Conservation (phyloP, 2,113 vertebrate species). For the Vulpes vulpes region DNA sequence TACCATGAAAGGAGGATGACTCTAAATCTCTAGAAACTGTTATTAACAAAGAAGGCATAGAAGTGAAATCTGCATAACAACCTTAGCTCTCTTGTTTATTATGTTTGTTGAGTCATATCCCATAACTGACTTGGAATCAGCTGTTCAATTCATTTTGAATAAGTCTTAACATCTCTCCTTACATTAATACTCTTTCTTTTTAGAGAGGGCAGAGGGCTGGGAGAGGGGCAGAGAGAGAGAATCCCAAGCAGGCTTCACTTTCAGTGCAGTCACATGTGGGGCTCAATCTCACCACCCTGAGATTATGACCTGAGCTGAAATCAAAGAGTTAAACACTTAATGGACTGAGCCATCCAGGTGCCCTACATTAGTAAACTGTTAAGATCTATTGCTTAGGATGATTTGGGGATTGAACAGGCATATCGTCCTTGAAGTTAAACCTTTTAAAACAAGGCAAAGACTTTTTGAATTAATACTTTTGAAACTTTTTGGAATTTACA, state of each 20-base stretch:
- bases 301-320: background rate
- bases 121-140: background rate
- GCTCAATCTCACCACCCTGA: background rate
- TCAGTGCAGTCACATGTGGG: background rate
- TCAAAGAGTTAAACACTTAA: background rate
- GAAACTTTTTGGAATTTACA: background rate
- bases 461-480: slow-evolving; percentile 3
- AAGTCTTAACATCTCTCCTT: background rate
- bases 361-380: background rate
- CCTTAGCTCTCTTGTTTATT: background rate
- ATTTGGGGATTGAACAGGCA: background rate
- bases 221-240: background rate
- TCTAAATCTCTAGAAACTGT: background rate
- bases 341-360: background rate
- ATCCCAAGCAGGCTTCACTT: background rate
- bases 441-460: slow-evolving; percentile 23
- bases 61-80: background rate
- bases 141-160: background rate
- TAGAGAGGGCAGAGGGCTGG: too few species aligned
- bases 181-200: background rate
- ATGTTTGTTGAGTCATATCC: background rate
- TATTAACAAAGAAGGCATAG: background rate
- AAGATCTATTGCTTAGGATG: background rate
- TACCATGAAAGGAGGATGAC: background rate
- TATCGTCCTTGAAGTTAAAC: slow-evolving; percentile 13